Percentiles rank a stretch among this genome's conserved stretches.
phyloP scores from a whole-genome alignment of 1,140 invertebrate species.

The Phenacoccus solenopsis region DNA sequence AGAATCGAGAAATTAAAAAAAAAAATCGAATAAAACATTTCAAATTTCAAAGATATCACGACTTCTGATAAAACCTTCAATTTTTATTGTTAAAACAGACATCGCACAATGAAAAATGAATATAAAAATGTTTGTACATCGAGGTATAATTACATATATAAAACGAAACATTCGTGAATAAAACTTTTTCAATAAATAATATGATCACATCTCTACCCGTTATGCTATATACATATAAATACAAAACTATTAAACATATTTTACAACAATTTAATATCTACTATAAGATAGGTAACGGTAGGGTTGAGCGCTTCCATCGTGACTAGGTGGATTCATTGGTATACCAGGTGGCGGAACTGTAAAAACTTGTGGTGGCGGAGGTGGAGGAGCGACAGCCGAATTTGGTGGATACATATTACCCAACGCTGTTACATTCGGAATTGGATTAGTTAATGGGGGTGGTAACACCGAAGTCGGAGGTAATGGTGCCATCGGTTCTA shows the following conservation, averaged over 20 bases:
- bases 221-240: no score
- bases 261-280: not conserved
- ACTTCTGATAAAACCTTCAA: no score
- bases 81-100: no score
- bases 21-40: no score
- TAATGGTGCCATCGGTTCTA: conserved; percentile 18
- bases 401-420: not conserved
- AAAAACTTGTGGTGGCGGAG: conserved; percentile 13
- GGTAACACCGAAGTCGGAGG: conserved; percentile 13
- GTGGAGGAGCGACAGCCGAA: conserved; percentile 12
- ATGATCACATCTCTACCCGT: no score
- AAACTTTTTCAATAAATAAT: no score
- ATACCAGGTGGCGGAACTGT: conserved; percentile 13
- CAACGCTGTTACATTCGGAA: not conserved
- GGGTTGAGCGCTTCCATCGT: not conserved
- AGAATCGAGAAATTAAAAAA: no score
- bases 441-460: conserved; percentile 2
- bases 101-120: no score
- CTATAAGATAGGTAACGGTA: not conserved
- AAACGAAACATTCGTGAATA: no score
- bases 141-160: no score
- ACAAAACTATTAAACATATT: not conserved
- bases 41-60: no score
- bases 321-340: conserved; percentile 20
- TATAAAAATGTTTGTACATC: no score